Evolutionary conservation across 1,140 invertebrate species (phyloP), one percentile per base, ranked within the genome.

Genomic region (Tribolium castaneum): DNA sequence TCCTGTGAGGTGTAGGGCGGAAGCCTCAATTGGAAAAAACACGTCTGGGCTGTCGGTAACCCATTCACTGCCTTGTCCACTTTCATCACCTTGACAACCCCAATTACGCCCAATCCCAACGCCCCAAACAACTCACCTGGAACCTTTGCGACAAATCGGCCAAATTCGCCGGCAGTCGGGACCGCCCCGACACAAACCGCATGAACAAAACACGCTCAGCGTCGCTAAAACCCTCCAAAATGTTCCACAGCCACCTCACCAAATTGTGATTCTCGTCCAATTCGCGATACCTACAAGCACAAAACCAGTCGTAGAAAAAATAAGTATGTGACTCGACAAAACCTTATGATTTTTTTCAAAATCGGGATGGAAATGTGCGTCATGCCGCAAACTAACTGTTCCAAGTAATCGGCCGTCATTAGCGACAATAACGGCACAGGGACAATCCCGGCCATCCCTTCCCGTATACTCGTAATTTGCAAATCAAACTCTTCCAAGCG

Each of bases 21-120:
- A n/a, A 93, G 86, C 0, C 92, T 87, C n/a, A 93, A 84, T 85
- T 93, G 92, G 84, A 93, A 93, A 86, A 93, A 93, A 82, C 92
- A 93, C 0, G 92, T 93, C 84, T 93, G 92, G 13, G 92, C 90
- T 9, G 91, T 92, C 6, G 92, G 92, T 25, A 93, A 84, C 49
- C 91, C 90, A 84, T 93, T 90, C 4, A 87, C 80, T 2, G 90
- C 88, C 79, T 92, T 86, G 76, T 91, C 90, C 3, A 91, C 89
- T 84, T 88, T 88, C 87, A 91, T 90, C 2, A 91, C 88, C 89
- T 90, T 80, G 22, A 76, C 70, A 19, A 59, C 54, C 14, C 3
- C 19, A 19, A n/a, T 59, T 59, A n/a, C 7, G 7, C 19, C 7
- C 54, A 59, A 22, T 22, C 22, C 2, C 7, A 9, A n/a, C 19